Percentiles rank a stretch among this genome's conserved stretches.
These are phyloP conservation scores for Penaeus chinensis DNA, from an alignment of 1,140 invertebrate genomes.

Conservation along the genomic window DNA sequence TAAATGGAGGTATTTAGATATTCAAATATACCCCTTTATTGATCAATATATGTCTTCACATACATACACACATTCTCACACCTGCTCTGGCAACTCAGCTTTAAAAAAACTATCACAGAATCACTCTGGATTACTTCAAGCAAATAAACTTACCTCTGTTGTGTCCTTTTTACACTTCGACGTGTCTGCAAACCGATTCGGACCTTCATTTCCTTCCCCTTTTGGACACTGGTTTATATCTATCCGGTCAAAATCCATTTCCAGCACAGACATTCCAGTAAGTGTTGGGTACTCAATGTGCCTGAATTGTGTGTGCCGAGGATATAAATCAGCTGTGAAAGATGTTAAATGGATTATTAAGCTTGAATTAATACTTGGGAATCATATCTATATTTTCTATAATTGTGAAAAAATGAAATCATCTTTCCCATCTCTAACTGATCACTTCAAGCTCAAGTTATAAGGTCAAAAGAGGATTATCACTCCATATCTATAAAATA, in stretches of 20 bases:
- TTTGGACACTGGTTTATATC: constrained; percentile 97
- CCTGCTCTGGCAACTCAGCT: neutral
- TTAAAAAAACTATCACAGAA: neutral
- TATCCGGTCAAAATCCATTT: constrained; percentile 97
- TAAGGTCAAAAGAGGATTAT: too few species aligned
- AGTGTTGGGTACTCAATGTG: constrained; percentile 96
- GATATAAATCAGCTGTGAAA: constrained; percentile 84
- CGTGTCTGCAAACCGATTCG: constrained; percentile 91
- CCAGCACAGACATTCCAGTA: constrained; percentile 90
- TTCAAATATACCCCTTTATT: too few species aligned
- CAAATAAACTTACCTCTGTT: constrained; percentile 80
- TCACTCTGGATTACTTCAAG: neutral
- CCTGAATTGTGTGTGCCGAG: constrained; percentile 91
- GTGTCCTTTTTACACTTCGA: constrained; percentile 84
- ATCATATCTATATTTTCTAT: too few species aligned
- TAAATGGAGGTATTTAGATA: too few species aligned
- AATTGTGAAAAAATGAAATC: too few species aligned
- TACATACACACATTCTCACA: too few species aligned
- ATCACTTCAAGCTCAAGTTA: too few species aligned
- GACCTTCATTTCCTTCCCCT: constrained; percentile 86
- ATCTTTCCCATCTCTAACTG: too few species aligned
- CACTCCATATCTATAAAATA: neutral
- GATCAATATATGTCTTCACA: too few species aligned
- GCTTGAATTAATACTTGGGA: too few species aligned
- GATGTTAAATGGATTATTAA: too few species aligned